Base-by-base conservation (phyloP, 2,888 invertebrate genomes). In the Gasteruption jaculator region DNA sequence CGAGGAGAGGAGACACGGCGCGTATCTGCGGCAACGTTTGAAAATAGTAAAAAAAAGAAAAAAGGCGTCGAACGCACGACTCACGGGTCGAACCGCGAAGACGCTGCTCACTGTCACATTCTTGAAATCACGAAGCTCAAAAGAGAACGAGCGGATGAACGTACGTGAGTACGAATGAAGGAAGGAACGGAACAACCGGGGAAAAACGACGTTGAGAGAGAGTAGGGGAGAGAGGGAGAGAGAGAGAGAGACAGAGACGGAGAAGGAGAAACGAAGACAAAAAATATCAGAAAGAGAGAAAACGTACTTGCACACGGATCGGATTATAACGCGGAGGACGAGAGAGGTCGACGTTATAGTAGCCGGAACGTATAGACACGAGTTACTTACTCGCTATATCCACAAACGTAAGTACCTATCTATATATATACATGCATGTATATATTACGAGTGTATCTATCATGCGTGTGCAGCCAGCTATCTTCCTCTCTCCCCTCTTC, bases 101-200 rank as follows among this genome's bases (percentile, higher is more conserved):
- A 54, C 49, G 57, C n/a, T n/a, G n/a, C 53, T 54, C 61, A 58
- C 58, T 61, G 61, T 60, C 59, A 61, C 59, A 61, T 60, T 61
- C 61, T 60, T 54, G 54, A 59, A 58, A 58, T 57, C 52, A 52
- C 54, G 48, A 47, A 45, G 36, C 38, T 22, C 43, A 35, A 21
- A 43, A 38, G 34, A 12, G 20, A 12, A 12, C 34, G 22, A 14
- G 11, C n/a, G n/a, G 26, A n/a, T n/a, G 24, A 8, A 24, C 8
- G n/a, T 8, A 8, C 8, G 24, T 20, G 35, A 21, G 35, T 24
- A 24, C 18, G 15, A 10, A 22, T 14, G 24, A 21, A n/a, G 22
- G 35, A 12, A 21, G 18, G 31, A 20, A 18, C 31, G 5, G 18
- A n/a, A 4, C 18, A 14, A 11, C 3, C 18, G 3, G n/a, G 16